Conservation (phyloP, 2,888 invertebrate species). For the Carabus problematicus region DNA sequence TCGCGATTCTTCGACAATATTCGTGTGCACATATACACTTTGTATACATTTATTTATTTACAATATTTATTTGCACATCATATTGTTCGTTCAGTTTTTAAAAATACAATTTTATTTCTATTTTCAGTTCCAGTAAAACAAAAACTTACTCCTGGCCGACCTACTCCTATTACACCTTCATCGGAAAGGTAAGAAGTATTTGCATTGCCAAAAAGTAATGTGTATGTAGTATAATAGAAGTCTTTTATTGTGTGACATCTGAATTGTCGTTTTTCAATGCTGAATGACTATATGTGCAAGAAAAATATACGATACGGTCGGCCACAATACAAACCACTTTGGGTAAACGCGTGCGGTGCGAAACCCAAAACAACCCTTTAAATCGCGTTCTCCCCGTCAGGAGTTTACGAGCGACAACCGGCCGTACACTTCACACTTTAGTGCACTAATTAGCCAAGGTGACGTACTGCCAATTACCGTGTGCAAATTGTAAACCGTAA, state of each 20-base stretch:
- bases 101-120: conserved; percentile 31
- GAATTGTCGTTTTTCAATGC: too few species aligned
- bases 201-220: background rate
- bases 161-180: conserved; percentile 44
- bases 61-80: background rate
- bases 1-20: background rate
- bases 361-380: conserved; percentile 18
- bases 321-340: too few species aligned
- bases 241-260: too few species aligned
- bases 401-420: conserved; percentile 34
- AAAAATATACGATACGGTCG: too few species aligned
- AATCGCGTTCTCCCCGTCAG: conserved; percentile 13
- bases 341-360: too few species aligned
- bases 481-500: conserved; percentile 16
- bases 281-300: too few species aligned
- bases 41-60: too few species aligned
- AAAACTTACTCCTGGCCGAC: conserved; percentile 46
- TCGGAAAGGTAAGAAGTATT: conserved; percentile 48
- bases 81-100: background rate
- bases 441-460: conserved; percentile 42
- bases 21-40: too few species aligned
- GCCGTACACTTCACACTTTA: conserved; percentile 43
- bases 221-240: too few species aligned
- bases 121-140: conserved; percentile 51
- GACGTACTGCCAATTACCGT: conserved; percentile 39